Evolutionary conservation across 2,888 invertebrate genomes (phyloP).

Genomic region (Coremacera marginata): DNA sequence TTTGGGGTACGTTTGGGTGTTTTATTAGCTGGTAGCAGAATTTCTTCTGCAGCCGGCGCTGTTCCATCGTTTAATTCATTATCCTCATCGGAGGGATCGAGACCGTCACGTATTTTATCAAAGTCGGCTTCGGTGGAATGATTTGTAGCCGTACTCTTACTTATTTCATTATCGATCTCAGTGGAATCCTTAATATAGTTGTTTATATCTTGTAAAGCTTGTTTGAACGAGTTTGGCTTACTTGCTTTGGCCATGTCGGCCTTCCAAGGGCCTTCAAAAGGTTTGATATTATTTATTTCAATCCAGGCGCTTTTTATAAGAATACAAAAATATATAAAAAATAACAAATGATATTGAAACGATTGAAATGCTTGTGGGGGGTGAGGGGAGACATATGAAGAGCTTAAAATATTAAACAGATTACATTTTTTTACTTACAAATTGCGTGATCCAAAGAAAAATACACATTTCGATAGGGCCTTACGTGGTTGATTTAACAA

Average conservation of each 20-base stretch:
- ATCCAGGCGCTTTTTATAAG: constrained; percentile 83
- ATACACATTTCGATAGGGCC: constrained; percentile 86
- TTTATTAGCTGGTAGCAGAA: constrained; percentile 40
- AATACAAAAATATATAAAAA: constrained; percentile 53
- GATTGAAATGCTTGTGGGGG: neutral
- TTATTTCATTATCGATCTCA: constrained; percentile 62
- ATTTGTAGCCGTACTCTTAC: constrained; percentile 58
- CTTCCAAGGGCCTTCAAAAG: constrained; percentile 81
- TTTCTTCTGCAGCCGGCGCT: constrained; percentile 37
- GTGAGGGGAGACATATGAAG: too few relatives aligned
- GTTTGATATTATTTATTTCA: constrained; percentile 84
- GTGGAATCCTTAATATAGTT: constrained; percentile 80
- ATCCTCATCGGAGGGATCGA: constrained; percentile 60
- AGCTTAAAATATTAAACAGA: too few relatives aligned
- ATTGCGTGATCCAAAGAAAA: constrained; percentile 95
- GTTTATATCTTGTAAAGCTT: constrained; percentile 84
- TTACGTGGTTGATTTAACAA: constrained; percentile 80
- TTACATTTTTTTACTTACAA: constrained; percentile 77
- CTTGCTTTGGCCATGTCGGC: constrained; percentile 81
- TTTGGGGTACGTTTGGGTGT: constrained; percentile 62
- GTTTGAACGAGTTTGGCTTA: constrained; percentile 82
- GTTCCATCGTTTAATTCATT: constrained; percentile 50
- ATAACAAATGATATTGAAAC: neutral
- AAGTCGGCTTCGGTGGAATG: constrained; percentile 78
- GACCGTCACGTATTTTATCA: constrained; percentile 76